Evolutionary conservation across 2,113 vertebrate genomes (phyloP).

Genomic region (Suricata suricatta): DNA sequence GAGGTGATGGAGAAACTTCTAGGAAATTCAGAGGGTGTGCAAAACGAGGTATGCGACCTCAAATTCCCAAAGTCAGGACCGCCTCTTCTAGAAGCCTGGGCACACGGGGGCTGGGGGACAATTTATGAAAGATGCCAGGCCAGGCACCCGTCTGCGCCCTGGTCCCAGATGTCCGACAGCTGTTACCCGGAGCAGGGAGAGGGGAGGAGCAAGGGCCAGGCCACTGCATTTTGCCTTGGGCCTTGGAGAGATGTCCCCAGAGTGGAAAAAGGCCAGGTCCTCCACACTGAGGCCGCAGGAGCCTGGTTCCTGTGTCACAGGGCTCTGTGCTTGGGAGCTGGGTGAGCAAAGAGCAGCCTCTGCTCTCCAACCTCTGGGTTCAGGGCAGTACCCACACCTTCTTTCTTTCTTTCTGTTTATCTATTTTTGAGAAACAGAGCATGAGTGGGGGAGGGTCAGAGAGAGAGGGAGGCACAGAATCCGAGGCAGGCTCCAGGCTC

Average conservation of each 20-base stretch:
- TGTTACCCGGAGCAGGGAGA: background rate
- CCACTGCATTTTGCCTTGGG: background rate
- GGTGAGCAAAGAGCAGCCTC: rapidly evolving
- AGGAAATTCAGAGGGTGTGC: background rate
- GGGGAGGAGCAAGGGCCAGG: too few species aligned
- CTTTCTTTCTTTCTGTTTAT: too few species aligned
- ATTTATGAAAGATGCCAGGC: background rate
- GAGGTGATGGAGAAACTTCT: background rate
- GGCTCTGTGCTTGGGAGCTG: background rate
- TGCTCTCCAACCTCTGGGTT: background rate
- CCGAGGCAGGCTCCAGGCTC: too few species aligned
- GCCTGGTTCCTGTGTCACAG: background rate
- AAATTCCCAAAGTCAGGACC: background rate
- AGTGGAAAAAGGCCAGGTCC: background rate
- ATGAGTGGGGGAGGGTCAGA: too few species aligned
- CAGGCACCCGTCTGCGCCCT: background rate
- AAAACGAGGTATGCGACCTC: background rate
- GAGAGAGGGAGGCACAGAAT: too few species aligned
- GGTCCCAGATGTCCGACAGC: slow-evolving; percentile 58
- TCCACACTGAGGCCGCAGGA: rapidly evolving
- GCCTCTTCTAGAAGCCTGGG: background rate
- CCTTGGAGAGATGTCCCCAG: background rate
- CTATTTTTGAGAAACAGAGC: too few species aligned
- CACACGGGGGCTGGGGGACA: background rate
- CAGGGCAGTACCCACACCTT: too few species aligned